These are phyloP conservation scores for Lochmaea capreae DNA, from an alignment of 2,888 invertebrate genomes.

Conservation along the genomic window DNA sequence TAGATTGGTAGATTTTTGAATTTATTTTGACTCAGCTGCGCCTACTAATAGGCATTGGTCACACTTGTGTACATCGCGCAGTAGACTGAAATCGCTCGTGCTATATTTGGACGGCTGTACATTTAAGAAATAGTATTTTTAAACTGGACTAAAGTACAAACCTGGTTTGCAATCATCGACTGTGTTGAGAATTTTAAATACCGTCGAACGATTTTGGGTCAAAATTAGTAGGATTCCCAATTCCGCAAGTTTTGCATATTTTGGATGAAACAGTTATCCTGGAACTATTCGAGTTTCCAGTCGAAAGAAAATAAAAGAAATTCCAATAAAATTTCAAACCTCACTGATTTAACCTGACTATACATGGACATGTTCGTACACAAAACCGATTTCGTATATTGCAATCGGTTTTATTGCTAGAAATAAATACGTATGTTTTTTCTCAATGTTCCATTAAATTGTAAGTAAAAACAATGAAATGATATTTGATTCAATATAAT, in stretches of 20 bases:
- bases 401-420: background rate
- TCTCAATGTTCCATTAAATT: too few relatives aligned
- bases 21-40: too few relatives aligned
- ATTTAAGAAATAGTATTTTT: too few relatives aligned
- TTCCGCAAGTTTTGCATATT: background rate
- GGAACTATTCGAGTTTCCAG: background rate
- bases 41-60: too few relatives aligned
- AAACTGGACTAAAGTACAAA: background rate
- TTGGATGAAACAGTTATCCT: background rate
- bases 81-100: too few relatives aligned
- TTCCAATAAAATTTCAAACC: background rate
- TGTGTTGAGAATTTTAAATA: slow-evolving; percentile 10
- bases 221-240: slow-evolving; percentile 7
- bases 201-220: background rate
- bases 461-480: too few relatives aligned
- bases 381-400: too few relatives aligned
- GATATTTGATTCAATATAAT: too few relatives aligned
- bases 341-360: background rate
- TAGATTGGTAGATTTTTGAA: too few relatives aligned
- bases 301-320: background rate
- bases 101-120: too few relatives aligned
- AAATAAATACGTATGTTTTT: too few relatives aligned
- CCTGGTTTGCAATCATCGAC: background rate
- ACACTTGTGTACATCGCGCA: too few relatives aligned
- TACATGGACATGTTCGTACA: background rate